phyloP scores from a whole-genome alignment of 1,140 invertebrate genomes.

The Dryas iulia region DNA sequence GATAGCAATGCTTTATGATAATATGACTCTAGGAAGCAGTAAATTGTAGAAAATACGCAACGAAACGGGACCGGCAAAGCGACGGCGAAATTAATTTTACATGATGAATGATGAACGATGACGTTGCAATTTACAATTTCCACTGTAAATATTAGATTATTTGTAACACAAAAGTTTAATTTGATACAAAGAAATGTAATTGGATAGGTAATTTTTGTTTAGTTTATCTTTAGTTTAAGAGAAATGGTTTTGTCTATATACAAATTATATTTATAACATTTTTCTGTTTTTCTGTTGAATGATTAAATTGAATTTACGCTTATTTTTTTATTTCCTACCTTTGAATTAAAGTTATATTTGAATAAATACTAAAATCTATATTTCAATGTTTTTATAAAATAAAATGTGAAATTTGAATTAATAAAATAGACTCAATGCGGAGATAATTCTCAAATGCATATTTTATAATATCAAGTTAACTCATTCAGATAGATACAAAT shows the following conservation, averaged over 20 bases:
- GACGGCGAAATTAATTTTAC: slow-evolving; percentile 69
- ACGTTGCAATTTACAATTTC: slow-evolving; percentile 67
- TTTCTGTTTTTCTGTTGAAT: no score
- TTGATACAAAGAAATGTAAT: slow-evolving; percentile 21
- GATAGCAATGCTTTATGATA: slow-evolving; percentile 53
- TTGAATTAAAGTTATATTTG: no score
- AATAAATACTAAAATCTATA: no score
- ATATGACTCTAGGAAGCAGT: slow-evolving; percentile 54
- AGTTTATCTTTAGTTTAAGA: no score
- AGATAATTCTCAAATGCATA: background rate
- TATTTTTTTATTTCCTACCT: no score
- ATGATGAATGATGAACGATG: slow-evolving; percentile 76
- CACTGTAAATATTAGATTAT: slow-evolving; percentile 46
- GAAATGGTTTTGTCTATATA: no score
- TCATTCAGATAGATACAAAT: background rate
- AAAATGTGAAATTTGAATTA: no score
- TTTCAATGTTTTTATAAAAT: no score
- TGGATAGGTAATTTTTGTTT: background rate
- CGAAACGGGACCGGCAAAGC: slow-evolving; percentile 50
- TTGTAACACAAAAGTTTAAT: slow-evolving; percentile 36
- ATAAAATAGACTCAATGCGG: no score
- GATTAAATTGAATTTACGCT: no score
- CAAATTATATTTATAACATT: no score
- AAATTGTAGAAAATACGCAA: slow-evolving; percentile 61
- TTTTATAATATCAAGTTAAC: background rate